Evolutionary conservation across 1,140 invertebrate species (phyloP), one percentile per base, ranked within the genome.

Genomic region (Euura saliciscinereae): DNA sequence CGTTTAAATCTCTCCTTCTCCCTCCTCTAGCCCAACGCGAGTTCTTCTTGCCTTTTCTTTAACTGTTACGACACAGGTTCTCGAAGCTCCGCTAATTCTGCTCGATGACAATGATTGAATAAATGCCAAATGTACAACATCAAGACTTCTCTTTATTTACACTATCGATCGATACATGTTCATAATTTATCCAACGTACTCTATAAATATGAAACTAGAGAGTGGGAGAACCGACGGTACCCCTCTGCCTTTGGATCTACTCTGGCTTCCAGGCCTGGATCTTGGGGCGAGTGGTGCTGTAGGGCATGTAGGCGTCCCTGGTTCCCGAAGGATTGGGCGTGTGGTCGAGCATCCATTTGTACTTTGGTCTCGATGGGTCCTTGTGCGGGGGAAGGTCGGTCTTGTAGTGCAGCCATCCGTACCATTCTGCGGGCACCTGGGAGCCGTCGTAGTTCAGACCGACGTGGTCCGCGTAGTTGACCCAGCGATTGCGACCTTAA

Each of bases 361-460:
- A 91, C 74, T 94, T 92, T 2, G 93, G 93, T 68, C 94, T 88
- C 70, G 84, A 84, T 0, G 93, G 92, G 82, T 96, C 94, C 83
- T 93, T 84, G 51, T 85, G 83, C 11, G 89, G 89, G 8, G 84
- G 82, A 44, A 89, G 81, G 78, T 91, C 89, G 2, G 92, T 92
- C 78, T 94, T 95, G 79, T 96, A 94, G 84, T 95, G 94, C 77
- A 96, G 85, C 95, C 95, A 96, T 46, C 94, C 92, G 83, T 88
- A 95, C 96, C 97, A 98, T 89, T 98, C 96, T 59, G 96, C 88
- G n/a, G 96, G 91, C 8, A 98, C 90, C 90, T 98, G 95, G 78
- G 95, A 96, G 2, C 91, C 98, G 89, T 99, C 98, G 86, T 99
- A 99, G 83, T 99, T 93, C 79, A 97, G 83, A 80, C 90, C 88